Evolutionary conservation across 2,113 vertebrate species (phyloP), one percentile per base, ranked within the genome.

Genomic region (Oncorhynchus gorbuscha): DNA sequence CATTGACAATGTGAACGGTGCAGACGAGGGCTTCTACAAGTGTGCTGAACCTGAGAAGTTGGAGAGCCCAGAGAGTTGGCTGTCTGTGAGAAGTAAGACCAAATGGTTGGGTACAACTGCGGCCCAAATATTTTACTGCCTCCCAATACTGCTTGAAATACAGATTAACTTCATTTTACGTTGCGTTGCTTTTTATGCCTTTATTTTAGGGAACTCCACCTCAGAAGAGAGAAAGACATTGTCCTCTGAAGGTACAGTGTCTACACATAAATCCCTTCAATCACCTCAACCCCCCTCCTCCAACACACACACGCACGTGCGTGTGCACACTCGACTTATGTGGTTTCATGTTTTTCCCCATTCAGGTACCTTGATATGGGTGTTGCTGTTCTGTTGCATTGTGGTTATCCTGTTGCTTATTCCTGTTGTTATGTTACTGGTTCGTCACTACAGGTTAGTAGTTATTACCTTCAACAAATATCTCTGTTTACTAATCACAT

Each of bases 41-140:
- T 93, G 91, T 83, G 83, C 55, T 0, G 86, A 82, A 13, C 5
- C 0, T 2, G 79, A 84, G 62, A 73, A 32, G 69, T 62, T 74
- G 78, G 79, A 88, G 82, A 91, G 90, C 79, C 75, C 84, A 39
- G 86, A 85, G 72, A 90, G 83, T 76, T 92, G 90, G 90, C 75
- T 93, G 32, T 87, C 90, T 74, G 91, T 91, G 35, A 84, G 26
- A 72, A 72, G 78, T 49, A 66, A 78, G 35, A 14, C 14, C 61
- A 24, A 58, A 51, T 68, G 13, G 5, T 39, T 61, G 24, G 71
- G 12, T 49, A 61, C 68, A 12, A 13, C 49, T 71, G 14, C 32
- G 26, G 74, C 51, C 3, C 9, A 64, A 14, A 69, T 68, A 11
- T 58, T 4, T 26, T 58, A 20, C 69, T 39, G 18, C 59, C 55